Evolutionary conservation across 2,888 invertebrate species (phyloP), one percentile per base, ranked within the genome.

Genomic region (Frankliniella fusca): DNA sequence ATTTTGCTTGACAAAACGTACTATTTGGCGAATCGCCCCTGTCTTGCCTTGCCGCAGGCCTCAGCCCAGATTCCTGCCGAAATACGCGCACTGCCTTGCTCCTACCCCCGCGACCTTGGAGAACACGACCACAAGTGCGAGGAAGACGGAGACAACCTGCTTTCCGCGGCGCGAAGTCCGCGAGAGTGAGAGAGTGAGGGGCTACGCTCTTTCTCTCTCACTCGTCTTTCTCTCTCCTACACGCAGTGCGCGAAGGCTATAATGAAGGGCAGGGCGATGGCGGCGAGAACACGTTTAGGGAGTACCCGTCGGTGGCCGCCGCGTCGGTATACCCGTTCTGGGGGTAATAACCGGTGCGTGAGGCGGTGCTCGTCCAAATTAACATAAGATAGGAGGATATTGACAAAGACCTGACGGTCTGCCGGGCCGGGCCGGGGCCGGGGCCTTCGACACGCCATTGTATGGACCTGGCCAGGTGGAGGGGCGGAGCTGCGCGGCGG

Each of bases 201-300:
- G 38, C 38, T 3, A 38, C 38, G 38, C 38, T 2, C 38, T 38
- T 5, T 38, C 38, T 38, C 38, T 38, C 38, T 38, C 38, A 3
- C 38, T 38, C 38, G n/a, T 38, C 38, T 38, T 5, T 38, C 38
- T 38, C 38, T 38, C 38, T 38, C 38, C 5, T 5, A 5, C 38
- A 38, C 38, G 38, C 38, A 38, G 38, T 38, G 20, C 20, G 54
- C 54, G n/a, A 27, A 23, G 23, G 12, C 27, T 76, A 76, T 76
- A 27, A 76, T 27, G 27, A 76, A 76, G 70, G 70, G 70, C 70
- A n/a, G n/a, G 70, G 61, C 38, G 38, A 38, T 38, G 38, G 38
- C 38, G 38, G 70, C 70, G 70, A 76, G 70, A 76, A 76, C 70
- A 76, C 27, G 70, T 76, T 76, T 76, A 76, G 70, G 70, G 70